Base-by-base conservation (phyloP, 2,113 vertebrate genomes). In the Percopsis transmontana region DNA sequence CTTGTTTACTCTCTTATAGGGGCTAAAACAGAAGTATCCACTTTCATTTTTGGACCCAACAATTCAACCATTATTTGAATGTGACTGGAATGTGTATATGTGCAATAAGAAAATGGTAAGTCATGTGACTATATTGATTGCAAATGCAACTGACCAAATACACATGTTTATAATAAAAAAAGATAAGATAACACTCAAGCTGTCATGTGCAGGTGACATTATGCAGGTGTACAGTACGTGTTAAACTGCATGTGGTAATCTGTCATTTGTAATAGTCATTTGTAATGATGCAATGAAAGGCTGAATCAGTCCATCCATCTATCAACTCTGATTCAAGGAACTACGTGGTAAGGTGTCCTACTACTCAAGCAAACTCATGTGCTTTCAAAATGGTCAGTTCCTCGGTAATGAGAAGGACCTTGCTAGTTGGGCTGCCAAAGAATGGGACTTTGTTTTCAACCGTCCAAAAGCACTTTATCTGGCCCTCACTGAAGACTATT, bases 321-420 rank as follows among this genome's bases (percentile, higher is more conserved):
- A 58, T 68, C 66, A 65, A 77, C 80, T 77, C 79, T 64, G 71
- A 73, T 52, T 82, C 42, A 72, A 96, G 95, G 93, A 95, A 62
- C 81, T 96, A 72, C 90, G 83, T 77, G 92, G 91, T 21, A 93
- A 96, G 74, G 83, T 88, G 48, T 96, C 95, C 95, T 88, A 89
- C 0, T 94, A 91, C 44, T 71, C 84, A 68, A 91, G 93, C 63
- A 61, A 54, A 0, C 88, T 95, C 80, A 93, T 96, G 90, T 96
- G 95, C 77, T 96, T 95, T 67, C 0, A 92, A 23, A 88, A 94
- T 0, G 90, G 88, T 18, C 65, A 70, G n/a, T 84, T 96, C 58
- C 87, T 98, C 38, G 95, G 96, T 0, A 74, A 94, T 24, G 93
- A 94, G 39, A 81, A 84, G 38, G 83, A 92, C 39, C 84, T 97